phyloP scores from a whole-genome alignment of 2,113 vertebrate species.

The Chaetorhynchus papuensis region DNA sequence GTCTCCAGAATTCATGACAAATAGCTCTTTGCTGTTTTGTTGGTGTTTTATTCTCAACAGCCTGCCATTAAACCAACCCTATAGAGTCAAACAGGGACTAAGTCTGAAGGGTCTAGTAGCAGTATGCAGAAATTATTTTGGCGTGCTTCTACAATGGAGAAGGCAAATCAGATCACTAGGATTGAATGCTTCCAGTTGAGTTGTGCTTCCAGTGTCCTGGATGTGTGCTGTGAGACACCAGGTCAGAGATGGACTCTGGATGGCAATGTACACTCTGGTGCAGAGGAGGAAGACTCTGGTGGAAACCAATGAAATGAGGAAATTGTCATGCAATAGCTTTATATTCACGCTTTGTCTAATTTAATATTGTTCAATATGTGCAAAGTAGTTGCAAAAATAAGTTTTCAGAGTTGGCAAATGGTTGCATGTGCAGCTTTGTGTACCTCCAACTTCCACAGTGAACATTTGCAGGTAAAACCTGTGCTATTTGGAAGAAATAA shows the following conservation, averaged over 20 bases:
- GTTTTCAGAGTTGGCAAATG: background rate
- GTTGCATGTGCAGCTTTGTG: background rate
- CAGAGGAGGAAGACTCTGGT: background rate
- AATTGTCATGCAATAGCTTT: background rate
- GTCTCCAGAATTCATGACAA: background rate
- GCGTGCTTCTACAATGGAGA: background rate
- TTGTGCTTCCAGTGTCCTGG: background rate
- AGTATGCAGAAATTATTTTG: background rate
- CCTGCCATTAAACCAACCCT: background rate
- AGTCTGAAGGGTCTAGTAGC: background rate
- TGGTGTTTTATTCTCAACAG: background rate
- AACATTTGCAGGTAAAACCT: background rate
- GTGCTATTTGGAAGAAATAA: background rate
- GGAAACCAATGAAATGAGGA: background rate
- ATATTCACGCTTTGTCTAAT: background rate
- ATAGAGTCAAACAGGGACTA: background rate
- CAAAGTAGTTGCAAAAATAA: background rate
- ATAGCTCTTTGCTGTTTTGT: background rate
- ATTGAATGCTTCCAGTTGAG: background rate
- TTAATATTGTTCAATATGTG: background rate
- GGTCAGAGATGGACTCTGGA: background rate
- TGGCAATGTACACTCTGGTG: background rate
- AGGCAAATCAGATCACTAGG: background rate
- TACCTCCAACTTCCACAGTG: background rate
- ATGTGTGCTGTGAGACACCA: background rate